Base-by-base conservation (phyloP, 2,113 vertebrate genomes). In the Phrynocephalus versicolor region DNA sequence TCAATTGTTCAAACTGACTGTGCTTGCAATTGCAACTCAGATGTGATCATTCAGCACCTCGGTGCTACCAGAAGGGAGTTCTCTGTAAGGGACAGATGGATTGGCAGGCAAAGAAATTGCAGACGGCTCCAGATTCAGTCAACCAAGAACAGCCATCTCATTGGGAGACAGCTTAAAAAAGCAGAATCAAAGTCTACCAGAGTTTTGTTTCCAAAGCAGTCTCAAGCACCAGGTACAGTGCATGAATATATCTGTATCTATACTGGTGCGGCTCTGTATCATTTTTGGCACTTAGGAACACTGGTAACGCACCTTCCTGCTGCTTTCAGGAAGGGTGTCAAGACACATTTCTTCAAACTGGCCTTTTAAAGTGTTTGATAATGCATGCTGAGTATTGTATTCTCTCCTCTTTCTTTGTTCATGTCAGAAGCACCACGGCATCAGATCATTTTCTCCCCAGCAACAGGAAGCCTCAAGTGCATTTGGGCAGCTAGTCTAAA, bases 81-180 rank as follows among this genome's bases (percentile, higher is more conserved):
- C 67, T 64, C 75, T 51, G 23, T 51, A 62, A 83, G 23, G 75
- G 67, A 65, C 81, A 83, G 81, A 83, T 74, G 76, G 86, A 67
- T 79, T 70, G 41, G 33, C 70, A 64, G 41, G 69, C 33, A 39
- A 2, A 6, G 70, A 73, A 58, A 83, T 18, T 39, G 41, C 75
- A 72, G 79, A 60, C 57, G 79, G 69, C 37, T 25, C 58, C 25
- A 64, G 33, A 83, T 39, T 76, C 72, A 80, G 45, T 67, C 33
- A 67, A 6, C 76, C 60, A 67, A 33, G 25, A 18, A 85, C 69
- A 21, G 70, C 60, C 33, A 25, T 65, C 39, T 74, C 69, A 57
- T 18, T 57, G 23, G 79, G 35, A 69, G 8, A 33, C 19, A 41
- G 45, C 16, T n/a, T 70, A 70, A 71, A 60, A 58, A 78, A 77